A percentile compares a stretch with the other conserved stretches of the same genome.
Evolutionary conservation across 2,113 vertebrate genomes (phyloP).

Genomic region (Carlito syrichta): DNA sequence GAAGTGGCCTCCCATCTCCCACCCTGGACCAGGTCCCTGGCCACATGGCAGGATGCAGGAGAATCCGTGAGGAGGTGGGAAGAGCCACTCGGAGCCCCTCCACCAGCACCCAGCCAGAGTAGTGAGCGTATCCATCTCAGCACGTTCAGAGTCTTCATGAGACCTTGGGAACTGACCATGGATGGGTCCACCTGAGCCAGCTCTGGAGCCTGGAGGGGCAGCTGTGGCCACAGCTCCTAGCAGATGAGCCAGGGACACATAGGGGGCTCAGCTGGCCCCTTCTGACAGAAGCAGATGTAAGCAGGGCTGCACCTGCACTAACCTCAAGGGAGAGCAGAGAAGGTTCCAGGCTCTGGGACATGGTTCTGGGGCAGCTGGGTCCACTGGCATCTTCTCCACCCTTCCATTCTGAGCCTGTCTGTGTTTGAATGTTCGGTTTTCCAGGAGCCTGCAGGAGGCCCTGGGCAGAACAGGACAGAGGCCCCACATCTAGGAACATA

Average conservation of each 20-base stretch:
- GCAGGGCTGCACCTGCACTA: not conserved
- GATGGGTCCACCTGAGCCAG: not conserved
- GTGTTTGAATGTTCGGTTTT: not conserved
- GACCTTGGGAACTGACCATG: not conserved
- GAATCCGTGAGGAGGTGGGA: not conserved
- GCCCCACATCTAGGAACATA: not conserved
- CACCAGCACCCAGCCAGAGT: too few relatives aligned
- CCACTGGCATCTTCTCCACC: too few relatives aligned
- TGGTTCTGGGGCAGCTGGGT: not conserved
- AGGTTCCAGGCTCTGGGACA: not conserved
- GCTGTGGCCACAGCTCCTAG: too few relatives aligned
- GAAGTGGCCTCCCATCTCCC: too few relatives aligned
- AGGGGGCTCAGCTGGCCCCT: not conserved
- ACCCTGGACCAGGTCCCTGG: too few relatives aligned
- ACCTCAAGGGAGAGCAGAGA: not conserved
- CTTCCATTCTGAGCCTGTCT: not conserved
- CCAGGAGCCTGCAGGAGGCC: not conserved
- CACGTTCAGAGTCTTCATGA: fast-evolving
- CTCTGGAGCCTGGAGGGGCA: not conserved
- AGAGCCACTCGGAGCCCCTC: too few relatives aligned
- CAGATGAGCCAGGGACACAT: too few relatives aligned
- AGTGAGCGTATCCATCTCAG: not conserved
- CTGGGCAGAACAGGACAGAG: fast-evolving
- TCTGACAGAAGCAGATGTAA: not conserved
- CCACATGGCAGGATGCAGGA: not conserved